Conservation (phyloP, 2,888 invertebrate genomes). For the Anoplius nigerrimus region DNA sequence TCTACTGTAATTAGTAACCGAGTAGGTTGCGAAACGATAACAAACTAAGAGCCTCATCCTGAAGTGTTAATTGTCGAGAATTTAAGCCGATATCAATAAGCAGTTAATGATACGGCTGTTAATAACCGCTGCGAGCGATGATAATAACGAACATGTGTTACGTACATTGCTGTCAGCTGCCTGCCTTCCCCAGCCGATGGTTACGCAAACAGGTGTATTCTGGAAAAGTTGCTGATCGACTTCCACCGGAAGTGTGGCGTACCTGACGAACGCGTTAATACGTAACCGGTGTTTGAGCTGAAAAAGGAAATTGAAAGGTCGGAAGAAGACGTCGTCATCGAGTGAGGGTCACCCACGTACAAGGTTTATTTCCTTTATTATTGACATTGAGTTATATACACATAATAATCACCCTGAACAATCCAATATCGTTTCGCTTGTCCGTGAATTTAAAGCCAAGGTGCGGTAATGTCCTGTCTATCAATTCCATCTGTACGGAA, state of each 20-base stretch:
- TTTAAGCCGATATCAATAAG: too few relatives aligned
- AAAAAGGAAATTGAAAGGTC: too few relatives aligned
- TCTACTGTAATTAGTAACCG: too few relatives aligned
- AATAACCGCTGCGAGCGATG: slow-evolving; percentile 3
- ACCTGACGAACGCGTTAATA: too few relatives aligned
- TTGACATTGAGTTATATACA: slow-evolving; percentile 51
- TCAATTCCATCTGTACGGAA: slow-evolving; percentile 56
- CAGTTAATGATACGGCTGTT: not conserved
- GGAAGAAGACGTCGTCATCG: too few relatives aligned
- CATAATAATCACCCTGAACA: slow-evolving; percentile 61
- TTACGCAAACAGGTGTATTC: slow-evolving; percentile 30
- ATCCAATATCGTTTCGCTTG: slow-evolving; percentile 65
- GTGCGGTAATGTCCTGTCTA: slow-evolving; percentile 62
- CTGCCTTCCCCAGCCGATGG: slow-evolving; percentile 57
- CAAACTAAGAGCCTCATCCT: too few relatives aligned
- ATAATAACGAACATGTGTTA: slow-evolving; percentile 4
- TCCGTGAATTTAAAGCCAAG: slow-evolving; percentile 49
- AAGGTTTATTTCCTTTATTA: slow-evolving; percentile 38
- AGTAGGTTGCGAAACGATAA: too few relatives aligned
- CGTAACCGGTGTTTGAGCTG: too few relatives aligned
- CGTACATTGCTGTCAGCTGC: slow-evolving; percentile 41
- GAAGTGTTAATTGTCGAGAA: too few relatives aligned
- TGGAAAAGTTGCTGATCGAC: too few relatives aligned
- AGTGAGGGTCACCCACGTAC: slow-evolving; percentile 3
- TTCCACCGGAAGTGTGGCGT: too few relatives aligned